Evolutionary conservation across 2,797 vertebrate genomes (phyloP).

Genomic region (Sarcoramphus papa): DNA sequence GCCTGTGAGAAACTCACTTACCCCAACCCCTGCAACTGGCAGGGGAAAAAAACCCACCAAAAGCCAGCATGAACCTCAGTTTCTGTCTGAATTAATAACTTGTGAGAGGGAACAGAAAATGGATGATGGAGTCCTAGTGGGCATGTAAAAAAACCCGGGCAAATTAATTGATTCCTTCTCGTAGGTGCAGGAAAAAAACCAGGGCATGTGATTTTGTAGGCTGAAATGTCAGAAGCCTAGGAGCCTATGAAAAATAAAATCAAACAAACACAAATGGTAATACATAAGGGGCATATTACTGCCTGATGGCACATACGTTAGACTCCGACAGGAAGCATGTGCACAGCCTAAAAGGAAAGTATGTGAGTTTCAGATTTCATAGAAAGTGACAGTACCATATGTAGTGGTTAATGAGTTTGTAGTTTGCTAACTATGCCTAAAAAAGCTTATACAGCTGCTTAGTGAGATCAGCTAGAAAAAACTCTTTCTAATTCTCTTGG

Average conservation of each 20-base stretch:
- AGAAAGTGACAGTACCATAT: conserved; percentile 69
- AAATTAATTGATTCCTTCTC: not conserved
- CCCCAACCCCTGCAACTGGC: not conserved
- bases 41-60: not conserved
- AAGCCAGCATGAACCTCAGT: not conserved
- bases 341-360: conserved; percentile 35
- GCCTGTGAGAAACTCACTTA: not conserved
- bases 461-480: conserved; percentile 30
- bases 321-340: conserved; percentile 39
- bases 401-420: conserved; percentile 58
- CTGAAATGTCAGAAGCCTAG: conserved; percentile 29
- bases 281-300: not conserved
- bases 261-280: conserved; percentile 43
- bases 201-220: not conserved
- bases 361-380: conserved; percentile 50
- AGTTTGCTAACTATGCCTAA: conserved; percentile 58
- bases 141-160: not conserved
- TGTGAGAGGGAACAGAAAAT: not conserved
- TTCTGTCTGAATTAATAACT: not conserved
- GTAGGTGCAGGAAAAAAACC: not conserved
- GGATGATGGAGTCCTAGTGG: not conserved
- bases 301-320: conserved; percentile 28
- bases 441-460: conserved; percentile 55
- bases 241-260: conserved; percentile 2
- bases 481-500: not conserved